These are phyloP conservation scores for Barbus barbus DNA, from an alignment of 2,113 vertebrate species.

Conservation along the genomic window DNA sequence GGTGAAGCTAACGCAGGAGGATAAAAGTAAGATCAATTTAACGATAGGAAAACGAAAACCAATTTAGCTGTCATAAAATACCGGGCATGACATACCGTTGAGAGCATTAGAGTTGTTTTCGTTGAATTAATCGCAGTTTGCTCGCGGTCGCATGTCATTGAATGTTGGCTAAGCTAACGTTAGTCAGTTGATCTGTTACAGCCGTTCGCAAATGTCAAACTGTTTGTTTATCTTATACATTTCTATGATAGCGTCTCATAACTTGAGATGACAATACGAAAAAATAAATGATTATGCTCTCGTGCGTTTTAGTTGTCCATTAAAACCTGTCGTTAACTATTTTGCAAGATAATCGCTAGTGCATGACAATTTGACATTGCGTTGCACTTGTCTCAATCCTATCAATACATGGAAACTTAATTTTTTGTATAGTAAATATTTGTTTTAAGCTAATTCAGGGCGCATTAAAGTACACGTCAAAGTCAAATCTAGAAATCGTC, in stretches of 20 bases:
- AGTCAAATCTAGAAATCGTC: background rate
- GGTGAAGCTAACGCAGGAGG: slow-evolving; percentile 17
- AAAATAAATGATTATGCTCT: background rate
- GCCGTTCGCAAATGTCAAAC: slow-evolving; percentile 50
- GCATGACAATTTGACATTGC: slow-evolving; percentile 48
- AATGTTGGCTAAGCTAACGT: slow-evolving; percentile 48
- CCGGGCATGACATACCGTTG: no score
- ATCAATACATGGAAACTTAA: background rate
- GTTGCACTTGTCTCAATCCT: background rate
- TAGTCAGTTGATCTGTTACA: slow-evolving; percentile 23
- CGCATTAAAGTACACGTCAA: background rate
- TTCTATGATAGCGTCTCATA: background rate
- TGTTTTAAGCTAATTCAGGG: background rate
- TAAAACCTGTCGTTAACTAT: background rate
- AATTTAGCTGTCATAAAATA: background rate
- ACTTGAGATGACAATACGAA: background rate
- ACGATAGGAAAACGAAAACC: background rate
- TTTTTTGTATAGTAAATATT: background rate
- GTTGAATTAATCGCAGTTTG: background rate
- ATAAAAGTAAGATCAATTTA: background rate
- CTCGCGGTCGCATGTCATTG: background rate
- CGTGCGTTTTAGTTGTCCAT: background rate
- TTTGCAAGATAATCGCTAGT: background rate
- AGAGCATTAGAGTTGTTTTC: background rate
- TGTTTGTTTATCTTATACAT: background rate